Evolutionary conservation across 2,113 vertebrate genomes (phyloP).

Genomic region (Ia io): DNA sequence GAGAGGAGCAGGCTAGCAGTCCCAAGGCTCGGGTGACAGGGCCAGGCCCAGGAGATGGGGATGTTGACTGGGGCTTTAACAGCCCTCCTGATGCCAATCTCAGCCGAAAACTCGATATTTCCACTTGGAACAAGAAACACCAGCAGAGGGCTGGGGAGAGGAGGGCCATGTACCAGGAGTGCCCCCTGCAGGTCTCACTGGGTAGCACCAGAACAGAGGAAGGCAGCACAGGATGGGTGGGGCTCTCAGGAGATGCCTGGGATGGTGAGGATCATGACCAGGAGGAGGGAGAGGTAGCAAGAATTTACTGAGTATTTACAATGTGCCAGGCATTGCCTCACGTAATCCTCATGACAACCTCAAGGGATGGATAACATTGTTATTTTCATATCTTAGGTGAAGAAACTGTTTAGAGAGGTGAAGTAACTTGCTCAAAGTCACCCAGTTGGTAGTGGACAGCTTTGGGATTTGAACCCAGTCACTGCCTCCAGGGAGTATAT

Average conservation of each 20-base stretch:
- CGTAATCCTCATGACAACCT: neutral
- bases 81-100: slow-evolving; percentile 73
- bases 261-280: rapidly evolving
- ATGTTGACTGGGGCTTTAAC: slow-evolving; percentile 69
- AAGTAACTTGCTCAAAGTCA: neutral
- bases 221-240: too few species aligned
- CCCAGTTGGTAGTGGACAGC: neutral
- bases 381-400: slow-evolving; percentile 5
- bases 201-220: neutral
- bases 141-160: neutral
- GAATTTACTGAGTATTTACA: neutral
- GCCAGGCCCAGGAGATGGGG: slow-evolving; percentile 51
- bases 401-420: neutral
- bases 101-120: slow-evolving; percentile 67
- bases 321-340: neutral
- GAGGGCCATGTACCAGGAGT: slow-evolving; percentile 35
- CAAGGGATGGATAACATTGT: neutral
- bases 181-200: slow-evolving; percentile 69
- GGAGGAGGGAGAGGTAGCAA: neutral
- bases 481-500: neutral
- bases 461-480: neutral
- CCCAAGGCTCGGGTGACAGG: slow-evolving; percentile 70
- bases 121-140: slow-evolving; percentile 66
- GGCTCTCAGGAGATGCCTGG: neutral
- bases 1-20: slow-evolving; percentile 61